phyloP scores from a whole-genome alignment of 2,113 vertebrate species.

The Gadus chalcogrammus region DNA sequence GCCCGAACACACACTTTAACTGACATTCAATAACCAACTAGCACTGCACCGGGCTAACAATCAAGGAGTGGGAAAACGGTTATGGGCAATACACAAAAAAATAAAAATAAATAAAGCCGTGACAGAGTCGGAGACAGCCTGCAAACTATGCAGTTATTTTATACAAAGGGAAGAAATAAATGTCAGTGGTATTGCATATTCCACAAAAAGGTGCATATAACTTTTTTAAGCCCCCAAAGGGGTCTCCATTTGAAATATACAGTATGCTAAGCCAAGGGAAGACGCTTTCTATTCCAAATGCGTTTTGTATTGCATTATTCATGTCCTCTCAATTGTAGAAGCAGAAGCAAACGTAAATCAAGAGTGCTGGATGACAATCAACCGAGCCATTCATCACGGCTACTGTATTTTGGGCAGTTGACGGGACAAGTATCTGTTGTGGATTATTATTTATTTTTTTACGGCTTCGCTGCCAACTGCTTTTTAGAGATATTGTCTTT shows the following conservation, averaged over 20 bases:
- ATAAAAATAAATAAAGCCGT: not conserved
- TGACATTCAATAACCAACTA: not conserved
- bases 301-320: conserved; percentile 30
- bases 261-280: conserved; percentile 11
- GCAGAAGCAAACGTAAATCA: conserved; percentile 19
- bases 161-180: conserved; percentile 4
- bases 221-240: conserved; percentile 1
- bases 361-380: conserved; percentile 26
- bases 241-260: conserved; percentile 23
- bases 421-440: not conserved
- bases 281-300: conserved; percentile 25
- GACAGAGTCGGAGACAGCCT: not conserved
- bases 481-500: not conserved
- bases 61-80: conserved; percentile 5
- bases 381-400: conserved; percentile 26
- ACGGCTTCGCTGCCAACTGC: not conserved
- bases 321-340: conserved; percentile 32
- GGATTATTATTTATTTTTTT: conserved; percentile 1
- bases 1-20: conserved; percentile 24
- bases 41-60: not conserved
- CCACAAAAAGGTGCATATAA: conserved; percentile 20
- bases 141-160: conserved; percentile 1
- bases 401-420: conserved; percentile 7
- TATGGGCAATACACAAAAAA: conserved; percentile 16
- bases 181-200: conserved; percentile 2